These are phyloP conservation scores for Cranoglanis bouderius DNA, from an alignment of 2,113 vertebrate species.

Conservation along the genomic window DNA sequence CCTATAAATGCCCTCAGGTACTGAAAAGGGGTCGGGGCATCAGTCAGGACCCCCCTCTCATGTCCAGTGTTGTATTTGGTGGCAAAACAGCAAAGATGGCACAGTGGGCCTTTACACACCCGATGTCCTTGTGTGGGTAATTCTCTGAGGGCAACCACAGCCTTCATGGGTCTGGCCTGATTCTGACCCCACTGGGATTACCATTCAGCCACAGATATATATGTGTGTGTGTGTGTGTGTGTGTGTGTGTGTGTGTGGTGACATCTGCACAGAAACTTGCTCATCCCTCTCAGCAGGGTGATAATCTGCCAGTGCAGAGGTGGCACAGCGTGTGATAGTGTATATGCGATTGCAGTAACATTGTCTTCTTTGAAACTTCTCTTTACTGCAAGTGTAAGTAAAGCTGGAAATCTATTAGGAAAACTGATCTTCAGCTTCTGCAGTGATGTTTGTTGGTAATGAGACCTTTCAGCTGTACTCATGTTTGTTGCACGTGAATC, in stretches of 20 bases:
- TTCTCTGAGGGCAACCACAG: slow-evolving; percentile 47
- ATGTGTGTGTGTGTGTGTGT: not conserved
- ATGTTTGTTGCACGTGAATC: no score
- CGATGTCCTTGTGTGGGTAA: slow-evolving; percentile 61
- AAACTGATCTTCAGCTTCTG: not conserved
- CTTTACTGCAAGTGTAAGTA: not conserved
- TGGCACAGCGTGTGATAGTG: slow-evolving; percentile 12
- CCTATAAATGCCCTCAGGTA: slow-evolving; percentile 61
- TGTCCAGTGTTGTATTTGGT: slow-evolving; percentile 45
- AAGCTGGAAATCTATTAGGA: not conserved
- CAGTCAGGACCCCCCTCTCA: slow-evolving; percentile 40
- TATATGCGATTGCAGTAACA: slow-evolving; percentile 11
- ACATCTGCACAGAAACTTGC: slow-evolving; percentile 34
- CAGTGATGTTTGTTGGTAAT: no score
- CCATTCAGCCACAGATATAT: slow-evolving; percentile 20
- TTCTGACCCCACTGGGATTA: slow-evolving; percentile 55
- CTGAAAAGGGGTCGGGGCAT: slow-evolving; percentile 42
- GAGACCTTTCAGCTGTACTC: no score
- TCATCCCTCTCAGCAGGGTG: slow-evolving; percentile 23
- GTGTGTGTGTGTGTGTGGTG: slow-evolving; percentile 60
- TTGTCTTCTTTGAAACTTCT: slow-evolving; percentile 13
- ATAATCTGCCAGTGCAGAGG: slow-evolving; percentile 45
- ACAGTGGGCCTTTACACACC: slow-evolving; percentile 43
- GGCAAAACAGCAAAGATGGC: slow-evolving; percentile 39
- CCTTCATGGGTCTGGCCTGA: slow-evolving; percentile 45